These are phyloP conservation scores for Camponotus pennsylvanicus DNA, from an alignment of 1,140 invertebrate species.

Conservation along the genomic window DNA sequence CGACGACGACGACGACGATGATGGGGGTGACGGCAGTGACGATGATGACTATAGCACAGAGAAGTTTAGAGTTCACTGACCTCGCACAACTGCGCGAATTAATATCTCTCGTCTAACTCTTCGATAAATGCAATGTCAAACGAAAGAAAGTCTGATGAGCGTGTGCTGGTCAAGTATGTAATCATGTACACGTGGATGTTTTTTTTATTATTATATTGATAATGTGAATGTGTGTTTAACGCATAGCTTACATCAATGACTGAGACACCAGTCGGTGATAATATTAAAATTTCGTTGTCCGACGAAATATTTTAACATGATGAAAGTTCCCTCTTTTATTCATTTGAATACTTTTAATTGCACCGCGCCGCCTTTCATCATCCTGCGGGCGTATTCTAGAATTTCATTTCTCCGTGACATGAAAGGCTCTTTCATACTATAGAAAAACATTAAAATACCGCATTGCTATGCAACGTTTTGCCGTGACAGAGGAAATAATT, in stretches of 20 bases:
- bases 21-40: background rate
- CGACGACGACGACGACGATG: constrained; percentile 17
- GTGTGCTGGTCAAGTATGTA: background rate
- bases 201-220: background rate
- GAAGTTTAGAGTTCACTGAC: constrained; percentile 79
- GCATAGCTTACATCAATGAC: background rate
- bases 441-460: constrained; percentile 61
- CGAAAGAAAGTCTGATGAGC: background rate
- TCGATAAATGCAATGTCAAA: background rate
- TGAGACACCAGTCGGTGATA: background rate
- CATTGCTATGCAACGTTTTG: constrained; percentile 52
- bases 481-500: constrained; percentile 55
- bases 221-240: background rate
- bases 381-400: constrained; percentile 49
- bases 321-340: constrained; percentile 45
- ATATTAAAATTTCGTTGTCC: constrained; percentile 40
- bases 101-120: constrained; percentile 69
- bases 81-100: constrained; percentile 80
- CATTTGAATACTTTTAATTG: constrained; percentile 62
- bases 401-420: constrained; percentile 58
- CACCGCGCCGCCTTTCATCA: constrained; percentile 57
- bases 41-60: constrained; percentile 69
- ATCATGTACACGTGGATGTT: background rate
- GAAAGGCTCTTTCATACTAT: constrained; percentile 59
- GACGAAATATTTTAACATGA: constrained; percentile 43